These are phyloP conservation scores for Archivesica marissinica DNA, from an alignment of 1,140 invertebrate species.

Conservation along the genomic window DNA sequence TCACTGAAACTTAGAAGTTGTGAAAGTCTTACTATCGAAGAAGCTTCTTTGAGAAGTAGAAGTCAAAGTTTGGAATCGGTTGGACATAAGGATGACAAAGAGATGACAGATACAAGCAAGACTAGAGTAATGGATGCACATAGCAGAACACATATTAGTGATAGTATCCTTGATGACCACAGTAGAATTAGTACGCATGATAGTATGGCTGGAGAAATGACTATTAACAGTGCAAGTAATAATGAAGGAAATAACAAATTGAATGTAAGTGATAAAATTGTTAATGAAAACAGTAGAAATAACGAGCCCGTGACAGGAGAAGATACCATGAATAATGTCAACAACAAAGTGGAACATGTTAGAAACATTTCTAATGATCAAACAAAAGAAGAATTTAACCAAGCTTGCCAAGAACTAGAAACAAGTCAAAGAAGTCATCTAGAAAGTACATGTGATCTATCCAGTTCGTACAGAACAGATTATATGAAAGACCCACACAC, in stretches of 20 bases:
- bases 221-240: not conserved
- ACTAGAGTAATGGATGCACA: not conserved
- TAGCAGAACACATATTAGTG: not conserved
- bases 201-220: not conserved
- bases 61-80: not conserved
- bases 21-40: constrained; percentile 33
- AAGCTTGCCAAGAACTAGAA: not conserved
- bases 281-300: not conserved
- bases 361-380: not conserved
- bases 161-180: not conserved
- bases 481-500: constrained; percentile 60
- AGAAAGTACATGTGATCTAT: constrained; percentile 19
- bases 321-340: not conserved
- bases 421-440: not conserved
- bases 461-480: not conserved
- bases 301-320: not conserved
- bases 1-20: constrained; percentile 26
- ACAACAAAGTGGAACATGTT: not conserved
- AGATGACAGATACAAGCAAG: not conserved
- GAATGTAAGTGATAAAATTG: too few relatives aligned
- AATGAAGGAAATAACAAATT: too few relatives aligned
- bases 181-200: not conserved
- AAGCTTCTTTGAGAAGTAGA: constrained; percentile 12
- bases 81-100: not conserved
- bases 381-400: not conserved